Percentiles rank a stretch among this genome's conserved stretches.
Conservation (phyloP, 2,888 invertebrate species). For the Argynnis bischoffii region DNA sequence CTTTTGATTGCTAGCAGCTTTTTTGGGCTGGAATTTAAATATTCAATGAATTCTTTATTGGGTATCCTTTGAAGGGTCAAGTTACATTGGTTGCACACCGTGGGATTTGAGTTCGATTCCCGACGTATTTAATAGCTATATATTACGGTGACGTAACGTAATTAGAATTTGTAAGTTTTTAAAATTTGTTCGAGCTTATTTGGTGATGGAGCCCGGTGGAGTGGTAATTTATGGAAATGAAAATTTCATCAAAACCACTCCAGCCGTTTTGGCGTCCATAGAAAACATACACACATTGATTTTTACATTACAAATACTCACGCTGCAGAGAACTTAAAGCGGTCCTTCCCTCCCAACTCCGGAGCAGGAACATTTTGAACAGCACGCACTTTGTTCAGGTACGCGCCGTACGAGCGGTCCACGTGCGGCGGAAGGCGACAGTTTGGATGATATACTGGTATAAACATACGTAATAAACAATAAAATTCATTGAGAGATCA, state of each 20-base stretch:
- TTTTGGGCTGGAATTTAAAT: constrained; percentile 55
- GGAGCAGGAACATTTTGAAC: constrained; percentile 44
- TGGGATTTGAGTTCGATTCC: too few relatives aligned
- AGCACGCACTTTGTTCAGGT: constrained; percentile 47
- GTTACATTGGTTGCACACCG: too few relatives aligned
- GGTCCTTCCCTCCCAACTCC: constrained; percentile 52
- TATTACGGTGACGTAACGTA: too few relatives aligned
- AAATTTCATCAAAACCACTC: too few relatives aligned
- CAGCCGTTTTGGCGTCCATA: not conserved
- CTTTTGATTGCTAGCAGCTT: constrained; percentile 51
- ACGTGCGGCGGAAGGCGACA: constrained; percentile 65
- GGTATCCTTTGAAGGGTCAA: too few relatives aligned
- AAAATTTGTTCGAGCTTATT: too few relatives aligned
- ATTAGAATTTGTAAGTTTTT: too few relatives aligned
- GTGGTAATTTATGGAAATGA: too few relatives aligned
- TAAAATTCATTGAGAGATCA: not conserved
- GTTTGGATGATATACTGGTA: constrained; percentile 64
- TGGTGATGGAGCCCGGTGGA: too few relatives aligned
- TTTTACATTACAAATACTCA: constrained; percentile 10
- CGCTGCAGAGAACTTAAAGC: constrained; percentile 49
- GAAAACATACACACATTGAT: not conserved
- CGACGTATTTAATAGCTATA: too few relatives aligned
- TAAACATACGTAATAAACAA: not conserved
- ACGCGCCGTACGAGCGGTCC: constrained; percentile 63
- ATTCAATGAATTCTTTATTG: too few relatives aligned